Evolutionary conservation across 2,797 vertebrate species (phyloP), one percentile per base, ranked within the genome.

Genomic region (Brotula barbata): DNA sequence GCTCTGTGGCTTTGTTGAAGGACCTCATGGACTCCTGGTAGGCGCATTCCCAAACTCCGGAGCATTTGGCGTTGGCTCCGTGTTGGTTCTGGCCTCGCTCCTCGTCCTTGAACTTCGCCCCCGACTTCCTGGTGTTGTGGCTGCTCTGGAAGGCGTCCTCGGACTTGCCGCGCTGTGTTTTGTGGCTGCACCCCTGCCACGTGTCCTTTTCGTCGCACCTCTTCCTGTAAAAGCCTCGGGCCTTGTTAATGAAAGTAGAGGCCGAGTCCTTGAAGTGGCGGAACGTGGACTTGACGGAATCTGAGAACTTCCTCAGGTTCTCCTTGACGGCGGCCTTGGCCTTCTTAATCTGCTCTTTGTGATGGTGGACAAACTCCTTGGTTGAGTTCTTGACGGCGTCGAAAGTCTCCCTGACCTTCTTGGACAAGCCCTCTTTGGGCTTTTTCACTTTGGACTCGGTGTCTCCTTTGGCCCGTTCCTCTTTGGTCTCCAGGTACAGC

Each of bases 381-480:
- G 96, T 96, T 50, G 97, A 98, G 89, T 99, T 99, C 81, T 98
- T 99, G 89, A 99, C 93, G 1, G 96, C 94, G 55, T 98, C 94
- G 37, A 99, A 97, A 0, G 96, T 98, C 77, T 97, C 92, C 76
- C 95, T 96, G 59, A 99, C 92, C 21, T 94, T 96, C 43, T 92
- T 92, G n/a, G 94, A 69, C 85, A 96, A 88, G 3, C 92, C 90
- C 0, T 91, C 88, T 68, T 93, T 97, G 9, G 88, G 49, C 60
- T 91, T 94, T 62, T 88, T 93, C 36, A 68, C 58, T 70, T 91
- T 95, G 20, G 74, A 8, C 45, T 90, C 90, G 49, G 43, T 55
- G 80, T 95, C 94, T 55, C 90, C 93, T 75, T 94, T 96, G 62
- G 90, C 88, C 52, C 80, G 78, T 20, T 93, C 89, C 16, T 94